Evolutionary conservation across 2,888 invertebrate genomes (phyloP).

Genomic region (Anaspis maculata): DNA sequence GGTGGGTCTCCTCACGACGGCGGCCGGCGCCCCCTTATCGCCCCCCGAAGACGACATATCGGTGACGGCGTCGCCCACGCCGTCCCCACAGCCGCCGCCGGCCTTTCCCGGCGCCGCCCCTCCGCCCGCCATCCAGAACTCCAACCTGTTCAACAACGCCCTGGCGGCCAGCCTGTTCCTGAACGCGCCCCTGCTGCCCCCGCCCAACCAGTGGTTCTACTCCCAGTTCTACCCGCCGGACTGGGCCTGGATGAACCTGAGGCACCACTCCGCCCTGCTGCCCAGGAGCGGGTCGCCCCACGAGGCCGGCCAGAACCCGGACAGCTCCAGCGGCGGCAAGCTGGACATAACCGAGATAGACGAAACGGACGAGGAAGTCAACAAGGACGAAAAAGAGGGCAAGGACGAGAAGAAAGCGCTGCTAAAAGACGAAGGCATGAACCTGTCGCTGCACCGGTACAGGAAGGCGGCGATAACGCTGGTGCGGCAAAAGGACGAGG

Average conservation of each 20-base stretch:
- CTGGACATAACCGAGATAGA: conserved; percentile 28
- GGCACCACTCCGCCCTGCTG: conserved; percentile 30
- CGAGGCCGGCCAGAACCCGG: conserved; percentile 26
- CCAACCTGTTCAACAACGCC: conserved; percentile 48
- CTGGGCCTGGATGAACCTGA: conserved; percentile 56
- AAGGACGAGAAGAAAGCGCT: conserved; percentile 10
- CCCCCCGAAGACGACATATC: conserved; percentile 55
- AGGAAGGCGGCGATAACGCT: conserved; percentile 38
- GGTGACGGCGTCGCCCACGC: conserved; percentile 55
- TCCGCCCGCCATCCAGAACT: conserved; percentile 36
- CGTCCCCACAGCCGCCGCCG: conserved; percentile 45
- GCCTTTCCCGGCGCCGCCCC: conserved; percentile 36
- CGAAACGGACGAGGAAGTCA: conserved; percentile 18
- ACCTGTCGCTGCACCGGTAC: conserved; percentile 33
- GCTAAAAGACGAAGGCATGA: conserved; percentile 31
- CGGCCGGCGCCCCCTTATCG: conserved; percentile 46
- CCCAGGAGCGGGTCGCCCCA: conserved; percentile 19
- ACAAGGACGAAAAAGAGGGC: conserved; percentile 11
- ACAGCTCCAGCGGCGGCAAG: conserved; percentile 26
- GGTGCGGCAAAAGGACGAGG: conserved; percentile 38
- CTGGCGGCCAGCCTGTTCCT: conserved; percentile 65
- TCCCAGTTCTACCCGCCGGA: conserved; percentile 68
- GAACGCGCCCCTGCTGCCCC: conserved; percentile 65
- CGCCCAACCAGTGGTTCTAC: conserved; percentile 71
- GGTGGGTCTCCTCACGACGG: conserved; percentile 42